phyloP scores from a whole-genome alignment of 2,797 vertebrate genomes.

The Clamator glandarius region DNA sequence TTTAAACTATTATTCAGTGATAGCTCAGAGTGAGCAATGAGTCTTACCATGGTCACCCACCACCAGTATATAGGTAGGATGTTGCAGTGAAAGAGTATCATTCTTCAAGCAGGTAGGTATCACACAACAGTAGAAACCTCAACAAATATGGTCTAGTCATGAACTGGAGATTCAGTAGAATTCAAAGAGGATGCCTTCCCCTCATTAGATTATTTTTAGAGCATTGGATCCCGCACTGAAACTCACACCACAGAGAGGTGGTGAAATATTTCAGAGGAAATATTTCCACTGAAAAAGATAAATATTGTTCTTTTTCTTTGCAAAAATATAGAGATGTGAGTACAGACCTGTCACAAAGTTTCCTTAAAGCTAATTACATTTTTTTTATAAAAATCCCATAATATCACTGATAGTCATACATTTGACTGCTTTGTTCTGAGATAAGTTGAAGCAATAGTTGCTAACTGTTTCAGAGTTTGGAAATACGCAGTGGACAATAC shows the following conservation, averaged over 20 bases:
- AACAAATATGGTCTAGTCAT: background rate
- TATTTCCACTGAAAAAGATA: background rate
- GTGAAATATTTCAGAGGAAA: background rate
- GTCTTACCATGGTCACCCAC: background rate
- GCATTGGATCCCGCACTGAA: accelerated
- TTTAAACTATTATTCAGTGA: background rate
- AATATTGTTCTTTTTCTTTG: background rate
- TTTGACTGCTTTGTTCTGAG: background rate
- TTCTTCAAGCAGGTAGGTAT: background rate
- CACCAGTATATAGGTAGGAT: background rate
- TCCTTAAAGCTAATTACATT: background rate
- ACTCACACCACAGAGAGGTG: background rate
- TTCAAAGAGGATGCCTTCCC: background rate
- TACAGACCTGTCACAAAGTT: background rate
- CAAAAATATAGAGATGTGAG: background rate
- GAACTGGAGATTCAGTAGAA: background rate
- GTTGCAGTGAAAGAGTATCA: background rate
- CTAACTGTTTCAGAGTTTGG: background rate
- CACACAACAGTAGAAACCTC: background rate
- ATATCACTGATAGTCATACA: background rate
- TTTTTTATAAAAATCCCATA: background rate
- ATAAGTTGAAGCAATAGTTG: background rate
- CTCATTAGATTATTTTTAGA: background rate
- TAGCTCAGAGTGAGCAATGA: background rate
- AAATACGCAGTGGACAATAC: background rate